A percentile compares a stretch with the other conserved stretches of the same genome.
These are phyloP conservation scores for Epinotia brunnichana DNA, from an alignment of 2,888 invertebrate genomes.

Conservation along the genomic window DNA sequence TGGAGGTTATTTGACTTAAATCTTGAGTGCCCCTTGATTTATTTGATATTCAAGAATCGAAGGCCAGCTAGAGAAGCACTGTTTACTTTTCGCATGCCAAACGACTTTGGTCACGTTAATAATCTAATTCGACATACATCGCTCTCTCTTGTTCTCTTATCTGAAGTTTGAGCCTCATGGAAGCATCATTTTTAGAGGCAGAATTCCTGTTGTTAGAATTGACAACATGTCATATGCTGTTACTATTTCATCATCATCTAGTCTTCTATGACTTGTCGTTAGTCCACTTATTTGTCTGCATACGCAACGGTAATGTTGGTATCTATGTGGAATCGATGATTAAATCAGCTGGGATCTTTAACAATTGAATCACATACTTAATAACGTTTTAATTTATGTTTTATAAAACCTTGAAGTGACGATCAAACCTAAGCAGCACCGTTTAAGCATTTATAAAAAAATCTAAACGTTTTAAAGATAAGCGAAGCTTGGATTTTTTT, in stretches of 20 bases:
- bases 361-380: neutral
- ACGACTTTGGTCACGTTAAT: slow-evolving; percentile 31
- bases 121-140: slow-evolving; percentile 30
- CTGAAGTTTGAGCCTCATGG: neutral
- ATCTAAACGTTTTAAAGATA: slow-evolving; percentile 1
- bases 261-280: neutral
- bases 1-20: slow-evolving; percentile 8
- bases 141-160: slow-evolving; percentile 8
- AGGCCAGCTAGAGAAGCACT: slow-evolving; percentile 19
- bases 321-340: neutral
- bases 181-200: neutral
- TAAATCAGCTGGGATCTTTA: neutral
- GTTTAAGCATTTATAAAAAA: slow-evolving; percentile 24
- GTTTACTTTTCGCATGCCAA: slow-evolving; percentile 39
- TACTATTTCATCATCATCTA: neutral
- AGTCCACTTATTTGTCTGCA: neutral
- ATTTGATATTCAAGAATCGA: slow-evolving; percentile 20
- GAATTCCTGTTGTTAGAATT: neutral
- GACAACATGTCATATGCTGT: neutral
- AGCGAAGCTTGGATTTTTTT: slow-evolving; percentile 18
- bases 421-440: neutral
- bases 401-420: neutral
- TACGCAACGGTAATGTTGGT: neutral
- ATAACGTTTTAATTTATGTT: neutral
- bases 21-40: slow-evolving; percentile 20